Conservation (phyloP, 2,888 invertebrate genomes). For the Xestoiulus laeticollis region DNA sequence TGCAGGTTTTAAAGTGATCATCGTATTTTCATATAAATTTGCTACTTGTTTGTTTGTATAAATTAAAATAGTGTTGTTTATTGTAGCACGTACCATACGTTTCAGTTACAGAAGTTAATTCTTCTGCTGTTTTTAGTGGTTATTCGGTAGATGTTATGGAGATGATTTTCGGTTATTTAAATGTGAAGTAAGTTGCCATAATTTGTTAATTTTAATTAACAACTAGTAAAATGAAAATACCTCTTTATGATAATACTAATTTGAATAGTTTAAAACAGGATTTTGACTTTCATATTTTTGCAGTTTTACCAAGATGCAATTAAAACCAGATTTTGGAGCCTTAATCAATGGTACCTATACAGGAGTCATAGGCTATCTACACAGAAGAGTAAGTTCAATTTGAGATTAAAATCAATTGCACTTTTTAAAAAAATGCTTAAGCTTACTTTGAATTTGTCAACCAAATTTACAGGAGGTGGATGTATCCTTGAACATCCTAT, state of each 20-base stretch:
- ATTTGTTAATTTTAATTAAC: not conserved
- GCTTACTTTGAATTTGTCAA: too few relatives aligned
- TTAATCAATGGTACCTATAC: constrained; percentile 17
- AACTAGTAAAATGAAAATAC: not conserved
- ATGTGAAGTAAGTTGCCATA: not conserved
- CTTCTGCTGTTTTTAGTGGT: not conserved
- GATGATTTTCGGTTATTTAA: not conserved
- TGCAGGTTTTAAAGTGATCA: not conserved
- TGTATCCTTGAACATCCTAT: constrained; percentile 39
- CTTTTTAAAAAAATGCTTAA: not conserved
- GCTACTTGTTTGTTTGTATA: not conserved
- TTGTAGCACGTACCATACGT: constrained; percentile 17
- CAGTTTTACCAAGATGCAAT: not conserved
- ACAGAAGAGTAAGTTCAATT: constrained; percentile 10
- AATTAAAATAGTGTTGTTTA: not conserved
- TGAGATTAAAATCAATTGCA: not conserved
- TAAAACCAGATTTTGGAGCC: constrained; percentile 10
- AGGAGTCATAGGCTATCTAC: constrained; percentile 21
- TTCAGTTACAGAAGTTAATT: not conserved
- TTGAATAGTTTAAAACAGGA: too few relatives aligned
- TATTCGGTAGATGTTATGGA: not conserved
- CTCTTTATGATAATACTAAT: too few relatives aligned
- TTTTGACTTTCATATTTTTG: not conserved
- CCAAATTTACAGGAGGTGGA: constrained; percentile 46
- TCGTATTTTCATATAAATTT: not conserved